A percentile compares a stretch with the other conserved stretches of the same genome.
These are phyloP conservation scores for Apantesis nais DNA, from an alignment of 2,888 invertebrate species.

Conservation along the genomic window DNA sequence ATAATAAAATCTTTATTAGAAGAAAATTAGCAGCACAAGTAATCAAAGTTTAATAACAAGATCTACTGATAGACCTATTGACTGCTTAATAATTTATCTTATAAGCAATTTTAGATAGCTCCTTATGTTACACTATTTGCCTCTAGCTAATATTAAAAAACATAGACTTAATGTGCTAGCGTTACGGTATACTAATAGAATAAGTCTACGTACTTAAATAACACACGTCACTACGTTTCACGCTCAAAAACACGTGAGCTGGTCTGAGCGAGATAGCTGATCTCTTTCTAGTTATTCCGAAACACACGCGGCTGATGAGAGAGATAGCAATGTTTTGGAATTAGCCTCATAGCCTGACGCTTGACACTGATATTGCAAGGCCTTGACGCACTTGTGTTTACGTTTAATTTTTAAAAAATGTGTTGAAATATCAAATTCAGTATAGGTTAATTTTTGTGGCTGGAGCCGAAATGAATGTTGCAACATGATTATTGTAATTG, in stretches of 20 bases:
- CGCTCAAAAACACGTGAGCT: slow-evolving; percentile 70
- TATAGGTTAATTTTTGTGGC: background rate
- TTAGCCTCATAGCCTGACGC: too few species aligned
- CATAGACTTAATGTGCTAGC: background rate
- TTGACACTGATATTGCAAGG: slow-evolving; percentile 26
- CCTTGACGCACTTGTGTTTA: slow-evolving; percentile 26
- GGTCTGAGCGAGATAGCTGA: slow-evolving; percentile 43
- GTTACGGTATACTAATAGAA: background rate
- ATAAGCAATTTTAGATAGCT: too few species aligned
- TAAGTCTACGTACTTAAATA: slow-evolving; percentile 15
- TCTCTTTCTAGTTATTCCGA: slow-evolving; percentile 38
- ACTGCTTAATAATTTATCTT: too few species aligned
- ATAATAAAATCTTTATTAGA: too few species aligned
- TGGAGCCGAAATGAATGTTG: background rate
- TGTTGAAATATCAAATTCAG: background rate
- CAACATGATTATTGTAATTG: too few species aligned
- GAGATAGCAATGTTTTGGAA: slow-evolving; percentile 38
- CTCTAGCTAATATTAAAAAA: background rate
- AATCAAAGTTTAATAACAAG: too few species aligned
- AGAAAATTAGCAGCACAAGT: too few species aligned
- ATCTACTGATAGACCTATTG: too few species aligned
- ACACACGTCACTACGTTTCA: slow-evolving; percentile 62
- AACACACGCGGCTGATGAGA: slow-evolving; percentile 55
- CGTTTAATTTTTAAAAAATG: background rate
- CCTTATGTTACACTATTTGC: too few species aligned